Evolutionary conservation across 64 coral and sea anemone species (phyloP), one percentile per base, ranked within the genome.

Genomic region (Stichodactyla mertensii): DNA sequence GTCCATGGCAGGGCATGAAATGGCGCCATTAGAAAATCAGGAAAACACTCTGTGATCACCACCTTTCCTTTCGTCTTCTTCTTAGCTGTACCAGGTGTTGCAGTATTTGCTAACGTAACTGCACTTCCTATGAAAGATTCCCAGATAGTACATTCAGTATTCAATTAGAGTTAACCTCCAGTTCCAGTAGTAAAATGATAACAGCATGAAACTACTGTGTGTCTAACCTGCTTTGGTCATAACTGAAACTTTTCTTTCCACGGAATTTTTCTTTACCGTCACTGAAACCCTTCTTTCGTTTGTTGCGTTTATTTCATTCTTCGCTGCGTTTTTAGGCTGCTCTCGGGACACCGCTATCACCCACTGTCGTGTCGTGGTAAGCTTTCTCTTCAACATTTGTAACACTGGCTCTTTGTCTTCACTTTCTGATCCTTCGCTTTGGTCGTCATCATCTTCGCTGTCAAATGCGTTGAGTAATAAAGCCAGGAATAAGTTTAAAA

Each of bases 401-500:
- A 22, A 7, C 9, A 28, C 7, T 64, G 83, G 4, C 24, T 85
- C 83, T 51, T 85, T 85, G 24, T 64, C 7, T 58, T 85, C 60
- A 51, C 27, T 16, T 4, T 85, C 83, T 62, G 16, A 12, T 18
- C 54, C 62, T 7, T 82, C 90, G 54, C 86, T 54, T 55, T 82
- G 52, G 9, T 62, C 78, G 52, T 90, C 89, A 6, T 77, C 79
- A 36, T 92, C 90, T 51, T 86, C 86, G 62, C 86, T 87, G 85
- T 92, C 90, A 83, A 92, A 92, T 0, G 90, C 90, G 26, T 92
- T 92, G 4, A 92, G 78, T 10, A 92, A 52, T 51, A 92, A 61
- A 7, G 90, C 90, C 8, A 92, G 78, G 24, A 92, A 92, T 52
- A 92, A 60, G 53, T 92, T 92, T 19, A 92, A 80, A 14, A 92